Base-by-base conservation (phyloP, 2,888 invertebrate genomes). In the Dyspetes luteomarginatus region DNA sequence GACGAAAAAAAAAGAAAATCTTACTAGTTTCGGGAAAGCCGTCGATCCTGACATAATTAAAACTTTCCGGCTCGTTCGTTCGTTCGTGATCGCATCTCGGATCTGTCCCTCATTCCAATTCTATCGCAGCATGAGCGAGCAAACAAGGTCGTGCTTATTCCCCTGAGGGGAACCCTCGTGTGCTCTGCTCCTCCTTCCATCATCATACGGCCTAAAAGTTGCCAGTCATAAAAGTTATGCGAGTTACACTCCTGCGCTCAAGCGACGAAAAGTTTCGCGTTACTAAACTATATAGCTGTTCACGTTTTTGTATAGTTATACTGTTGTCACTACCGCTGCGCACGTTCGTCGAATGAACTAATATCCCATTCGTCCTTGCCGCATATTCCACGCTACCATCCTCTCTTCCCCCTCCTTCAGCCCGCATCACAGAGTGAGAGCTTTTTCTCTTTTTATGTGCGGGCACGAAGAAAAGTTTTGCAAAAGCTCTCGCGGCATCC, bases 161-260 rank as follows among this genome's bases (percentile, higher is more conserved):
- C 65, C 82, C 22, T 22, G 73, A 45, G 81, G 73, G n/a, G 73
- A 78, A 81, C 68, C 45, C 77, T 58, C 55, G 60, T 43, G n/a
- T 55, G 48, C 43, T 55, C 45, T 12, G 22, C 43, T 65, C 45
- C 45, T 30, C 28, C 55, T 45, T 64, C 28, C 65, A 30, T 36
- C 75, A 68, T 81, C 81, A 78, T 58, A 74, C 81, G 77, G 81
- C 74, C 85, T 82, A 82, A 86, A 83, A 84, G 88, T 86, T 85
- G 81, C 86, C 81, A 86, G 86, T 82, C 85, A 86, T 88, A 86
- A 88, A 88, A 88, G 86, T 88, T 88, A 84, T 79, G 83, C 77
- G 74, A 85, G 82, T 84, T 85, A 85, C 80, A 83, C 78, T 82
- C 84, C 56, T 77, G 83, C 62, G 82, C 55, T 45, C 64, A 58